Conservation (phyloP, 2,888 invertebrate genomes). For the Dryomyza anilis region DNA sequence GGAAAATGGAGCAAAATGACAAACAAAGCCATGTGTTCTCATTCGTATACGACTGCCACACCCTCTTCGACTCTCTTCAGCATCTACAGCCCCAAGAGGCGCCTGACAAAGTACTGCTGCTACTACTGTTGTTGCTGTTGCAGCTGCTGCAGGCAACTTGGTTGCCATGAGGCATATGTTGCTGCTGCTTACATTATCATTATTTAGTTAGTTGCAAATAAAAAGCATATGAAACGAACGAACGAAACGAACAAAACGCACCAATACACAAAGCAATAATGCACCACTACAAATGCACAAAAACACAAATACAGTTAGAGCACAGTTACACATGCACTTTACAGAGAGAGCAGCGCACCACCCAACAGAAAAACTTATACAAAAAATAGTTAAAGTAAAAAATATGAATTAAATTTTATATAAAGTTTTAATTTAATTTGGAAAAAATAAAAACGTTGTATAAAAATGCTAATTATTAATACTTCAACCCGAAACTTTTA, state of each 20-base stretch:
- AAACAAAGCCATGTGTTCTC: slow-evolving; percentile 14
- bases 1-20: slow-evolving; percentile 16
- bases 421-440: too few species aligned
- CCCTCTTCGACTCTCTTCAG: not conserved
- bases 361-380: too few species aligned
- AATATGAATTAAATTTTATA: too few species aligned
- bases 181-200: slow-evolving; percentile 3
- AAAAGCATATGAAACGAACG: slow-evolving; percentile 8
- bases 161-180: slow-evolving; percentile 19
- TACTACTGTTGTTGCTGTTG: not conserved
- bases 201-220: slow-evolving; percentile 21
- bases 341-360: too few species aligned
- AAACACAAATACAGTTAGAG: not conserved
- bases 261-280: slow-evolving; percentile 8
- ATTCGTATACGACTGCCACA: not conserved
- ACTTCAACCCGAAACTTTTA: too few species aligned
- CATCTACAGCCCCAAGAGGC: not conserved
- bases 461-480: too few species aligned
- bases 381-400: too few species aligned
- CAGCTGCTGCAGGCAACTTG: not conserved
- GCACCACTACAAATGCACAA: not conserved
- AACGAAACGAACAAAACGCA: slow-evolving; percentile 1
- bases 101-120: not conserved
- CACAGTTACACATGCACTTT: too few species aligned
- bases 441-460: too few species aligned